Percentiles rank a stretch among this genome's conserved stretches.
Conservation (phyloP, 2,888 invertebrate species). For the Megaustenia siamemsis region DNA sequence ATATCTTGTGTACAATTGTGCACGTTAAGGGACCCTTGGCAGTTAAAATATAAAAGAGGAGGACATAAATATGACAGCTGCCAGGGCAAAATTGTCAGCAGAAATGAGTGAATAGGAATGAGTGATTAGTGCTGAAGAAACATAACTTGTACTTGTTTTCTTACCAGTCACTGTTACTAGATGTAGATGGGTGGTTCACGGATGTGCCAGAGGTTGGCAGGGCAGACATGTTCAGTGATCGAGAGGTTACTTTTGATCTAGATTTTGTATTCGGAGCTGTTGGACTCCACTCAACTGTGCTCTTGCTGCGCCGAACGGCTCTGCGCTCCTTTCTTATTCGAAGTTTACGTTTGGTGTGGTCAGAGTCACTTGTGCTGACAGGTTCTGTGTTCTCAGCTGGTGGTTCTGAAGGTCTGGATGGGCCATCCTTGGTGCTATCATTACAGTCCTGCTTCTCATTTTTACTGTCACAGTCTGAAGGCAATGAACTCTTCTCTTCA, state of each 20-base stretch:
- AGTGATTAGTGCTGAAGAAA: too few relatives aligned
- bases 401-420: background rate
- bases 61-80: too few relatives aligned
- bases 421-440: slow-evolving; percentile 20
- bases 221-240: slow-evolving; percentile 47
- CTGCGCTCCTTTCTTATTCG: slow-evolving; percentile 62
- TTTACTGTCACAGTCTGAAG: slow-evolving; percentile 34
- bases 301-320: slow-evolving; percentile 72
- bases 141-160: too few relatives aligned
- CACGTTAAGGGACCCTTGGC: too few relatives aligned
- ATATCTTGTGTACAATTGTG: too few relatives aligned
- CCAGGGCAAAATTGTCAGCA: too few relatives aligned
- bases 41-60: too few relatives aligned
- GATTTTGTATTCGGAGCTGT: background rate
- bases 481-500: background rate
- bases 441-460: slow-evolving; percentile 51
- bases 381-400: slow-evolving; percentile 3
- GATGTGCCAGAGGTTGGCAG: background rate
- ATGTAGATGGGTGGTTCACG: slow-evolving; percentile 42
- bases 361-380: slow-evolving; percentile 65
- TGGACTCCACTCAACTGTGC: slow-evolving; percentile 61
- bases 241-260: slow-evolving; percentile 31
- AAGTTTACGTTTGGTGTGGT: slow-evolving; percentile 62
- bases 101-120: too few relatives aligned
- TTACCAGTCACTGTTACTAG: slow-evolving; percentile 54